phyloP scores from a whole-genome alignment of 1,140 invertebrate species.

The Lepidurus arcticus region DNA sequence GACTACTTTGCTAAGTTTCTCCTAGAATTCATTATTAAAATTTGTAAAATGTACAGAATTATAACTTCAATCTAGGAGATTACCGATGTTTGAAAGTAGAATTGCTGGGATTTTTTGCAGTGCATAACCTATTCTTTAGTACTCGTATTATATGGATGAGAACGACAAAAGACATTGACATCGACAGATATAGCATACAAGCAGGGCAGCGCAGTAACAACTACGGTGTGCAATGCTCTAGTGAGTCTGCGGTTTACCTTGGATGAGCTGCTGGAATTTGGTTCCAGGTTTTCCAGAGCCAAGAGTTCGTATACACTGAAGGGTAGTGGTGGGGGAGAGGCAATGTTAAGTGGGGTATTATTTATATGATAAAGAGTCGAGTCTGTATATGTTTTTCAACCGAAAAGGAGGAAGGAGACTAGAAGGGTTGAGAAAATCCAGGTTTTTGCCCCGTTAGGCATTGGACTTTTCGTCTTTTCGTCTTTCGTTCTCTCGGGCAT shows the following conservation, averaged over 20 bases:
- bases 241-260: background rate
- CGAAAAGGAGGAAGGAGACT: background rate
- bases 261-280: background rate
- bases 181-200: no score
- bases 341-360: background rate
- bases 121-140: no score
- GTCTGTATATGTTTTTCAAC: background rate
- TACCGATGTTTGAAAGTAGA: no score
- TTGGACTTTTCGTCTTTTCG: background rate
- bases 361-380: background rate
- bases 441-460: conserved; percentile 22
- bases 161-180: no score
- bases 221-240: background rate
- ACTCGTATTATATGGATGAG: no score
- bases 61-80: no score
- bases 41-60: no score
- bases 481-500: background rate
- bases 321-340: background rate
- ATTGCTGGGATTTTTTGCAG: no score
- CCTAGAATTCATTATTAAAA: no score
- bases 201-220: background rate
- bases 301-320: no score
- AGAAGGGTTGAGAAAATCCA: background rate
- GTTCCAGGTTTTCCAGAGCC: background rate
- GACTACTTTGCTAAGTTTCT: no score